Conservation (phyloP, 2,113 vertebrate species). For the Sakesphorus luctuosus region DNA sequence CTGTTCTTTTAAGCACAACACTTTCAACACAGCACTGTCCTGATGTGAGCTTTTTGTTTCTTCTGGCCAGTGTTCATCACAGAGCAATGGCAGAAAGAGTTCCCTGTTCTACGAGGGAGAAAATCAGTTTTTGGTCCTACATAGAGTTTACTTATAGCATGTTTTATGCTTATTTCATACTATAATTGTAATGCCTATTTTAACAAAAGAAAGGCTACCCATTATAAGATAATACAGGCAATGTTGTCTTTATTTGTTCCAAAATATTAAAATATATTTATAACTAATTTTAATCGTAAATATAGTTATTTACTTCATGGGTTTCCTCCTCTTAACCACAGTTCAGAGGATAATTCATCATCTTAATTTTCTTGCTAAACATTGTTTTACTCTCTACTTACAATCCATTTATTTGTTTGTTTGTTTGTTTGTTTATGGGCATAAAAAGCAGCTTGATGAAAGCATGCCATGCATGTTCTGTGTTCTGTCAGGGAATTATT, state of each 20-base stretch:
- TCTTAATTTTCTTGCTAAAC: background rate
- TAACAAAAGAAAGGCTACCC: background rate
- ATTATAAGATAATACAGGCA: background rate
- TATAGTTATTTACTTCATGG: background rate
- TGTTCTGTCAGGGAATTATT: background rate
- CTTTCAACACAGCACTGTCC: background rate
- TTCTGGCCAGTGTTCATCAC: background rate
- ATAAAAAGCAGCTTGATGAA: background rate
- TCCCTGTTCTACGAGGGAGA: background rate
- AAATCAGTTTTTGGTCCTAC: background rate
- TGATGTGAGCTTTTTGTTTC: background rate
- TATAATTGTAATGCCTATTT: background rate
- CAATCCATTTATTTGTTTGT: background rate
- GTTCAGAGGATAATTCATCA: background rate
- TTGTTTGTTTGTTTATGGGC: background rate
- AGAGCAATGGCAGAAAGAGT: background rate
- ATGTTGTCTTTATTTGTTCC: background rate
- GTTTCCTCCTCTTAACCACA: background rate
- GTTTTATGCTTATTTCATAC: background rate
- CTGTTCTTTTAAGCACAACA: background rate
- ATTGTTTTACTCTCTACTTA: background rate
- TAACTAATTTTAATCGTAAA: background rate
- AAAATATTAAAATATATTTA: background rate
- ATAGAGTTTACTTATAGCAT: background rate
- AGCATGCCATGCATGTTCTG: background rate